Base-by-base conservation (phyloP, 92 coral and sea anemone species). In the Blastomussa wellsi region DNA sequence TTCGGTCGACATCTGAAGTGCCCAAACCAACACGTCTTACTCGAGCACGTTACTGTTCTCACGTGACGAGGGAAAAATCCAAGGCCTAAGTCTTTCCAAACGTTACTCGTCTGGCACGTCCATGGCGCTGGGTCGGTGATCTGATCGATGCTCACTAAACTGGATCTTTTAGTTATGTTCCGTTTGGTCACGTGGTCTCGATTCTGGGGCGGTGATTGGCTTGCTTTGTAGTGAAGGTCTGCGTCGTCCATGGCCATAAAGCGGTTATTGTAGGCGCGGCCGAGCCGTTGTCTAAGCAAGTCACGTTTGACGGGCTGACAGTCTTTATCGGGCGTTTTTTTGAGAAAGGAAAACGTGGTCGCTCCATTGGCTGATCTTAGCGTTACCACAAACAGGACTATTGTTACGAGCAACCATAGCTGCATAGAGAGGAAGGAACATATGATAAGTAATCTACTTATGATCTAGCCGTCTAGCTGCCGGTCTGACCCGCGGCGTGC, bases 261-360 rank as follows among this genome's bases (percentile, higher is more conserved):
- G 51, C 80, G 94, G 68, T 86, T 49, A 65, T 91, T 93, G 82
- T 77, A 93, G 5, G 91, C 86, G 26, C 57, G 64, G 9, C 97
- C 97, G 32, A 93, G 84, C 47, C 90, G 92, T 53, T 71, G 81
- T 36, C 84, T 81, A 3, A 93, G 90, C 11, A 84, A 48, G 32
- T 92, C 92, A 16, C 97, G 92, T 77, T 93, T 91, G 59, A 87
- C 93, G 5, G 92, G 94, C 36, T 84, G 82, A 66, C 97, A 93
- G 36, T 82, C 86, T 24, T 48, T 37, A 68, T 48, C 81, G 0
- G 84, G 83, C 0, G 36, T 47, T 57, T 82, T 75, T 31, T 11
- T 74, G 12, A 33, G 85, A 72, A 89, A 67, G 7, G 89, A 19
- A 73, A 80, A 83, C 13, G 51, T 67, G 24, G 88, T 35, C 7